A percentile compares a stretch with the other conserved stretches of the same genome.
Evolutionary conservation across 2,113 vertebrate genomes (phyloP).

Genomic region (Ciconia stormi): DNA sequence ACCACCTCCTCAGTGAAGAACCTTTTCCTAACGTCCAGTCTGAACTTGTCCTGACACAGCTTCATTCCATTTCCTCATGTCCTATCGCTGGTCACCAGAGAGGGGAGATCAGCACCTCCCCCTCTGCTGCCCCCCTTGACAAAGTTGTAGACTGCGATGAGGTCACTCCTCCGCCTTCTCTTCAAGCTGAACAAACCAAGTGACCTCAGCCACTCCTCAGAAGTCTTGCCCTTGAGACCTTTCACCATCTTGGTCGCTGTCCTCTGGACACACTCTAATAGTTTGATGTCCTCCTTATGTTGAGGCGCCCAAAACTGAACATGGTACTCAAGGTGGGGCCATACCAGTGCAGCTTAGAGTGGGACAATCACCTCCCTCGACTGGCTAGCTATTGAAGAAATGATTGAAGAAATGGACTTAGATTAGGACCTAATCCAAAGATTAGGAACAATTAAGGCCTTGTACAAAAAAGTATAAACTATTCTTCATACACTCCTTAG

Average conservation of each 20-base stretch:
- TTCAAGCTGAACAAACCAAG: background rate
- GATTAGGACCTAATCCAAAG: too few species aligned
- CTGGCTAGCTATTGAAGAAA: background rate
- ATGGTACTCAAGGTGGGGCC: accelerated
- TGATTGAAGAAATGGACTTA: background rate
- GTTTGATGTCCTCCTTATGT: background rate
- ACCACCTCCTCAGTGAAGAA: background rate
- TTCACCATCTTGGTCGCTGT: background rate
- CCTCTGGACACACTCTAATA: background rate
- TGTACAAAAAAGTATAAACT: background rate
- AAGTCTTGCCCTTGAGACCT: background rate
- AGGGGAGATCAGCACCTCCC: background rate
- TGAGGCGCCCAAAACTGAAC: background rate
- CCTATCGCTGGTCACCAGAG: background rate
- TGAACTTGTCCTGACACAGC: background rate
- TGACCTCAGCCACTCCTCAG: background rate
- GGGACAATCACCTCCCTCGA: background rate
- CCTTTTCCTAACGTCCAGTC: background rate
- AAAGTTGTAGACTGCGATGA: background rate
- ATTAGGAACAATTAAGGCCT: background rate
- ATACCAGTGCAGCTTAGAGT: accelerated
- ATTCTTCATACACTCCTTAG: background rate
- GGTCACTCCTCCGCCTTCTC: background rate
- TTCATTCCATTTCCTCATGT: background rate
- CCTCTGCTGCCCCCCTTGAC: background rate